Evolutionary conservation across 1,140 invertebrate genomes (phyloP), one percentile per base, ranked within the genome.

Genomic region (Lordiphosa stackelbergi): DNA sequence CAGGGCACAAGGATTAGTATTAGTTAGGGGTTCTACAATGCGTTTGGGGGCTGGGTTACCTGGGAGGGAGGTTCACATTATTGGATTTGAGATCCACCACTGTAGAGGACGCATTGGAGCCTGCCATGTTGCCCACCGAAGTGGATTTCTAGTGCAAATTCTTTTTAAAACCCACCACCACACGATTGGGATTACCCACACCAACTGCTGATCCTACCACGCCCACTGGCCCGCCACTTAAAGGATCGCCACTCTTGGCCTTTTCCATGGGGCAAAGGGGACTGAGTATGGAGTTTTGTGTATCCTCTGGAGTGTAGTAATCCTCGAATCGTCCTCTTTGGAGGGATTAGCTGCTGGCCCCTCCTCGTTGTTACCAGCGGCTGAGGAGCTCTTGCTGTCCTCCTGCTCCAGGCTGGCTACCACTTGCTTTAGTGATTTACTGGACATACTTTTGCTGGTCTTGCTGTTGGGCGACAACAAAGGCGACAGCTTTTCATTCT

Each of bases 401-500:
- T 52, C 57, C 0, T 37, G 58, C 5, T 57, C 49, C 13, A 83
- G 28, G 4, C 42, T 60, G 11, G 69, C 73, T 1, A 73, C 77
- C 31, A 73, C 78, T 36, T 70, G 65, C 38, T 83, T 83, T 3
- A 83, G 48, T 0, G 78, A 69, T 36, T 83, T 83, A 28, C n/a
- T 69, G 2, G 68, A 73, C 12, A 45, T 49, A 28, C 69, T 73
- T 37, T 77, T 69, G 51, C 47, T 66, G 53, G 78, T 74, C 35
- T 63, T 91, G 42, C 88, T 85, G 11, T 46, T 46, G 3, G 90
- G 89, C 36, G 92, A 91, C 5, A 95, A 88, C 4, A 95, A 86
- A 4, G 94, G 94, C 31, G 94, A 95, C 13, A 95, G 86, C 73
- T 94, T 92, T 85, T 95, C 94, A 19, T 92, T 92, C 86, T 95